Evolutionary conservation across 2,888 invertebrate species (phyloP).

Genomic region (Scaptomyza caliginosa): DNA sequence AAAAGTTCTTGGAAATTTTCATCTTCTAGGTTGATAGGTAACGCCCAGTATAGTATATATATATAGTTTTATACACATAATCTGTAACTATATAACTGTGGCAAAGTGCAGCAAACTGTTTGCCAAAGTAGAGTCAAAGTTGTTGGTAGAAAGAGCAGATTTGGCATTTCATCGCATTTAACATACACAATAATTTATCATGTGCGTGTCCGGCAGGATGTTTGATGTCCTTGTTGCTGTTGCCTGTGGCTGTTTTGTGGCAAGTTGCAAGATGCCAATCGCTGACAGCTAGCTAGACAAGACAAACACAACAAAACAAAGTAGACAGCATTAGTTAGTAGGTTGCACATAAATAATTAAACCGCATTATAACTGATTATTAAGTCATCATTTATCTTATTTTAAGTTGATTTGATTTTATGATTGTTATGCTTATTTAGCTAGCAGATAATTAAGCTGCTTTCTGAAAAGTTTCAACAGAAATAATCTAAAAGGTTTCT

Average conservation of each 20-base stretch:
- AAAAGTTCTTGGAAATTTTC: slow-evolving; percentile 55
- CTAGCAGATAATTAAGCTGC: not conserved
- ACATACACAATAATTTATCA: slow-evolving; percentile 70
- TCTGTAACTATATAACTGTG: slow-evolving; percentile 34
- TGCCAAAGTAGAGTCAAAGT: slow-evolving; percentile 8
- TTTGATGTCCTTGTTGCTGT: slow-evolving; percentile 42
- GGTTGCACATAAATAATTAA: not conserved
- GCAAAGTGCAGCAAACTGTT: slow-evolving; percentile 43
- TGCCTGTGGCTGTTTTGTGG: slow-evolving; percentile 37
- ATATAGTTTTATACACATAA: slow-evolving; percentile 25
- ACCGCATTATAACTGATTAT: not conserved
- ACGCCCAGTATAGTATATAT: not conserved
- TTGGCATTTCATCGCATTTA: slow-evolving; percentile 50
- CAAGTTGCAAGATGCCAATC: slow-evolving; percentile 50
- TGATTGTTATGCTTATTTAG: no score
- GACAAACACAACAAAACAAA: not conserved
- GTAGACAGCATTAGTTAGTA: not conserved
- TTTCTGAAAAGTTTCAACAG: not conserved
- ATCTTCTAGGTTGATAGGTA: not conserved
- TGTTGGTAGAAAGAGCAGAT: slow-evolving; percentile 8
- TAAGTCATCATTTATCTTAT: not conserved
- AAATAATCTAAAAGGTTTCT: no score
- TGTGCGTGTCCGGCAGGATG: slow-evolving; percentile 59
- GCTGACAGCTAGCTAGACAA: slow-evolving; percentile 43
- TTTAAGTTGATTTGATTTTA: fast-evolving